phyloP scores from a whole-genome alignment of 2,888 invertebrate species.

The Hypomecis atomaria region DNA sequence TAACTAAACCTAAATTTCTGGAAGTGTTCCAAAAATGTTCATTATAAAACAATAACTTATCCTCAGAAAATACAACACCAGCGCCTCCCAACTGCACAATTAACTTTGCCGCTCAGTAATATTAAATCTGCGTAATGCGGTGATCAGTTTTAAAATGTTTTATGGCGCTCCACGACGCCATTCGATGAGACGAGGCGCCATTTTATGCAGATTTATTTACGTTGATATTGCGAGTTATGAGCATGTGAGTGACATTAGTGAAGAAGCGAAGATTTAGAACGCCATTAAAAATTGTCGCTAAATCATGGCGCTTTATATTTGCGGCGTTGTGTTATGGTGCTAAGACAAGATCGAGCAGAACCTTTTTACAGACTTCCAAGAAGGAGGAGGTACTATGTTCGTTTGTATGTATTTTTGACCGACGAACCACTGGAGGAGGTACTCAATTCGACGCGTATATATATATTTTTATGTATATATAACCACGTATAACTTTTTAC shows the following conservation, averaged over 20 bases:
- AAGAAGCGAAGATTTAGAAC: background rate
- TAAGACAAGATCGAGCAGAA: too few relatives aligned
- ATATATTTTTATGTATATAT: too few relatives aligned
- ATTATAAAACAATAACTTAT: too few relatives aligned
- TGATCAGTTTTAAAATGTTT: conserved; percentile 66
- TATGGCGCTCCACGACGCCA: conserved; percentile 30
- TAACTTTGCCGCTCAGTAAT: conserved; percentile 42
- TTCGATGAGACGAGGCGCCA: conserved; percentile 13
- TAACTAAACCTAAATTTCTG: too few relatives aligned
- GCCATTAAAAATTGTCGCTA: background rate
- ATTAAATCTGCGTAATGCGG: conserved; percentile 66
- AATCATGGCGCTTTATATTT: background rate
- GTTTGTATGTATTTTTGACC: too few relatives aligned
- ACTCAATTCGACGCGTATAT: too few relatives aligned
- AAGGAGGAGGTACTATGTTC: too few relatives aligned
- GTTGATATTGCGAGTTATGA: conserved; percentile 14
- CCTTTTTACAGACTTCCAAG: too few relatives aligned
- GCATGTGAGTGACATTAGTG: conserved; percentile 11
- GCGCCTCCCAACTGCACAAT: background rate
- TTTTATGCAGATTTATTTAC: conserved; percentile 25
- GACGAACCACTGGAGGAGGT: too few relatives aligned
- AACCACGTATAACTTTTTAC: too few relatives aligned
- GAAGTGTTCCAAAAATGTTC: too few relatives aligned
- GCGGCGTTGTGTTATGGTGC: too few relatives aligned
- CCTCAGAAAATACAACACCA: background rate